Base-by-base conservation (phyloP, 2,888 invertebrate genomes). In the Drosophila recens region DNA sequence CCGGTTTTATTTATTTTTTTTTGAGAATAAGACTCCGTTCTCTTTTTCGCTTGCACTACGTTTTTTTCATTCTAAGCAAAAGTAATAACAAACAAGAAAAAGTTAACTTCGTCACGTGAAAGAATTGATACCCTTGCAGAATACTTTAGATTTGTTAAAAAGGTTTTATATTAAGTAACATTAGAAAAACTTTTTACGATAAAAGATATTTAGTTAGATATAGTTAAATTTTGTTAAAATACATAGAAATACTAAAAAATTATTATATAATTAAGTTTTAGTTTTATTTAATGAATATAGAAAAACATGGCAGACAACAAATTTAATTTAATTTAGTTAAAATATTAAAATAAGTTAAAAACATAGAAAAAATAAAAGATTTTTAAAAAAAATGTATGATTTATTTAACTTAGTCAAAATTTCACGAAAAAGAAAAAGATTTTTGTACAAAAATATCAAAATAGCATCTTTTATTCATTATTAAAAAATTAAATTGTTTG, bases 1-100 rank as follows among this genome's bases (percentile, higher is more conserved):
- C 75, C 75, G 82, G 80, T 88, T 83, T 57, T 15, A 27, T 27
- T 8, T 53, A 42, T 51, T 81, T 56, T 23, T 78, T 74, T 30
- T 30, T 6, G 30, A 30, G 53, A 49, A 40, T 52, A 20, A 40
- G 52, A 30, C 45, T 27, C 3, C 23, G 27, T 20, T 58, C 49
- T 8, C 34, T 17, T 27, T 5, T 27, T 27, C 27, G 27, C 64
- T 42, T n/a, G 15, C 11, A 6, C 4, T 30, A 20, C 42, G 36
- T 46, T 48, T 45, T 17, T 45, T 36, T 36, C 23, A n/a, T 34
- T n/a, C 36, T 45, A 3, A 34, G 13, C 34, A 45, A 20, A 8
- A 27, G 5, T 6, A 27, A 27, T 27, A 43, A 34, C 20, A 51
- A 20, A 23, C 9, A 3, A 51, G 2, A 36, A 23, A 23, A 0